phyloP scores from a whole-genome alignment of 2,888 invertebrate species.

The Carabus problematicus region DNA sequence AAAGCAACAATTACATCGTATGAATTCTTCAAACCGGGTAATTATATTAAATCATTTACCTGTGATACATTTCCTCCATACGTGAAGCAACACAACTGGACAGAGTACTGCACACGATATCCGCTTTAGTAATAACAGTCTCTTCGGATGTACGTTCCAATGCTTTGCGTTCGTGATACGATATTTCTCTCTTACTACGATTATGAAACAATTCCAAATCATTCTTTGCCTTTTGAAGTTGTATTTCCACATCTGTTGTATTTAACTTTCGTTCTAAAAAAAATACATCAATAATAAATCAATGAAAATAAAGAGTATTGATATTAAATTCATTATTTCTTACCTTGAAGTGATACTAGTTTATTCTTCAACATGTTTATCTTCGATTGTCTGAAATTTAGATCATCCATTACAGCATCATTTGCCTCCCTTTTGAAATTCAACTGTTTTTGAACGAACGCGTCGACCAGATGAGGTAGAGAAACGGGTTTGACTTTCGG shows the following conservation, averaged over 20 bases:
- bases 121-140: conserved; percentile 59
- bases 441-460: conserved; percentile 3
- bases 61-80: conserved; percentile 49
- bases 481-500: conserved; percentile 22
- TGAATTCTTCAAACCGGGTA: neutral
- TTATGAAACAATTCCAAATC: conserved; percentile 13
- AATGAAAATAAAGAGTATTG: no score
- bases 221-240: conserved; percentile 17
- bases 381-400: conserved; percentile 24
- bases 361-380: conserved; percentile 27
- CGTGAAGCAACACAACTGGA: conserved; percentile 60
- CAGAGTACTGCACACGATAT: conserved; percentile 76
- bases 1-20: conserved; percentile 22
- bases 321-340: conserved; percentile 9
- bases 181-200: neutral
- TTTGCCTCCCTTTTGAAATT: conserved; percentile 13
- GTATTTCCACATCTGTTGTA: conserved; percentile 1
- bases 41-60: conserved; percentile 43
- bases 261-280: conserved; percentile 10
- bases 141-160: conserved; percentile 23
- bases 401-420: conserved; percentile 9
- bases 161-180: conserved; percentile 4
- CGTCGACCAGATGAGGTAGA: conserved; percentile 12
- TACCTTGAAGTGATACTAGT: conserved; percentile 22
- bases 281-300: neutral